Conservation (phyloP, 1,140 invertebrate genomes). For the Ridgeia piscesae region DNA sequence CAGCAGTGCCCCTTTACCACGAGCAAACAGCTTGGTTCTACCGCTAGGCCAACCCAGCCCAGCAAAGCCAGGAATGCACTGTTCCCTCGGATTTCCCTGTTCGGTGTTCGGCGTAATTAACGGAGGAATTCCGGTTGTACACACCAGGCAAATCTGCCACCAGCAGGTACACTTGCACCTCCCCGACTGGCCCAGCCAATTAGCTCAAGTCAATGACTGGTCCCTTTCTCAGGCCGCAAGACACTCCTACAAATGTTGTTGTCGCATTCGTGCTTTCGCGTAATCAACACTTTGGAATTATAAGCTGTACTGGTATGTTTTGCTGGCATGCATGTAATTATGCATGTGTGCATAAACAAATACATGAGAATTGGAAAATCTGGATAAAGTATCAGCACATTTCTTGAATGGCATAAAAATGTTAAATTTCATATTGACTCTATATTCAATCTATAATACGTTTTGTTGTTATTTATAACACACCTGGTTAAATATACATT, state of each 20-base stretch:
- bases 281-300: background rate
- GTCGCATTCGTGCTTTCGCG: background rate
- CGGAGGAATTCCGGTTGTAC: background rate
- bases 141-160: background rate
- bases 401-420: too few relatives aligned
- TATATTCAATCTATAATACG: too few relatives aligned
- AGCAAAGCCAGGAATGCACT: background rate
- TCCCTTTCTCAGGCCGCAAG: background rate
- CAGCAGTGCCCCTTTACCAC: background rate
- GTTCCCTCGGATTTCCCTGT: background rate
- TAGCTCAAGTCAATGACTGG: background rate
- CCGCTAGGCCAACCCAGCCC: too few relatives aligned
- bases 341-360: too few relatives aligned
- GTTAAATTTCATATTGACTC: too few relatives aligned
- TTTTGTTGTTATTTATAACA: too few relatives aligned
- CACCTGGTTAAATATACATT: too few relatives aligned
- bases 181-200: background rate
- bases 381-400: too few relatives aligned
- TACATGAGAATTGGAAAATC: too few relatives aligned
- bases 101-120: background rate
- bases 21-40: background rate
- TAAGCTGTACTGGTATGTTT: background rate
- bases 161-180: background rate
- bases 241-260: background rate
- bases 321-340: background rate